Conservation (phyloP, 2,113 vertebrate species). For the Amazona vittata region DNA sequence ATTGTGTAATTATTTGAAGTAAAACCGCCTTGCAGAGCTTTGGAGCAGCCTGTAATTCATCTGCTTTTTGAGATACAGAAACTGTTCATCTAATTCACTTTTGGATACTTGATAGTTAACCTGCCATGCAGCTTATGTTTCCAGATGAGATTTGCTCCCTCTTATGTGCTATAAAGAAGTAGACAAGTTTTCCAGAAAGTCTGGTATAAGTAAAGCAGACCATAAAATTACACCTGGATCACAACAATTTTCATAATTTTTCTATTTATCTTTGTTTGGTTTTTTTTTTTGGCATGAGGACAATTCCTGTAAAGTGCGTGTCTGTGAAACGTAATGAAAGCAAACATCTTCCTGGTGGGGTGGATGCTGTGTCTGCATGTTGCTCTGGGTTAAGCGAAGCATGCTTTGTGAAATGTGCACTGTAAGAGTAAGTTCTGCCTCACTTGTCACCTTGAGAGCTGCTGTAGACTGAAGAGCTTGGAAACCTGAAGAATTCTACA, state of each 20-base stretch:
- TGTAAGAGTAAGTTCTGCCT: slow-evolving; percentile 40
- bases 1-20: background rate
- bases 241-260: background rate
- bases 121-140: background rate
- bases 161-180: background rate
- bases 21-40: background rate
- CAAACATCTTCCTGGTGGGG: background rate
- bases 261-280: background rate
- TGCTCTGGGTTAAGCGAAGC: background rate
- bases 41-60: background rate
- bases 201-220: background rate
- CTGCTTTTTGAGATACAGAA: background rate
- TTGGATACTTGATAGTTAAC: background rate
- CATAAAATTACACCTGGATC: background rate
- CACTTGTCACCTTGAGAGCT: background rate
- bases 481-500: background rate
- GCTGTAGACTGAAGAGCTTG: background rate
- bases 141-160: background rate
- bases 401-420: background rate
- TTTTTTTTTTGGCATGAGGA: background rate
- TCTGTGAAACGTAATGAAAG: background rate
- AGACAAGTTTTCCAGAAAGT: background rate
- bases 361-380: background rate
- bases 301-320: background rate
- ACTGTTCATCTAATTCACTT: background rate